Base-by-base conservation (phyloP, 2,888 invertebrate genomes). In the Ophioninae sp. region DNA sequence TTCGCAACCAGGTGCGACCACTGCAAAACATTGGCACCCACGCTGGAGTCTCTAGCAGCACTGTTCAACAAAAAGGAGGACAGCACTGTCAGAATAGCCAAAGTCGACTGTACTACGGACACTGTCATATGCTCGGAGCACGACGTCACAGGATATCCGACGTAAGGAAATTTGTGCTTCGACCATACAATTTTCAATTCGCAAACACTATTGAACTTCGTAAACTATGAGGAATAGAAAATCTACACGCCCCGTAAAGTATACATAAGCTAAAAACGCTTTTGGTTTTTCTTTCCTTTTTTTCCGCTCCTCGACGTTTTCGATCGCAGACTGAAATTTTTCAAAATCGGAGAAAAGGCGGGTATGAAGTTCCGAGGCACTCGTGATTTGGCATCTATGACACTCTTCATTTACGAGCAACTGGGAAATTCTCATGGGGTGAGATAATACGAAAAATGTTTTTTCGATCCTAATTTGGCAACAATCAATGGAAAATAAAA, bases 31-130 rank as follows among this genome's bases (percentile, higher is more conserved):
- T 94, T 97, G 78, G 94, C 95, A 39, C 97, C 97, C 37, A 96
- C 95, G 70, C 97, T 97, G 97, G 95, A 95, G 72, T 95, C 96
- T 88, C 92, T 97, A 79, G 96, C 96, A 0, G 95, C 96, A 91
- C 94, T 95, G 91, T 93, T 95, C 2, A 96, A 96, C 85, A 94
- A 95, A 76, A 94, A 94, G 62, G 94, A 94, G 82, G 94, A 94
- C 72, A 94, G 94, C 17, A 95, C 95, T 86, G 95, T 97, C 87
- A 94, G 94, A 65, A 96, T 97, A 83, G 97, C 96, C 5, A 96
- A 96, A 93, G 96, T 97, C 0, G 97, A 97, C 90, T 97, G 97
- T 91, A 97, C 97, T 0, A 93, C 93, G 56, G 95, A 97, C 89
- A 94, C 94, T 17, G 94, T 94, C 82, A 91, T 97, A 13, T 97